Base-by-base conservation (phyloP, 2,797 vertebrate genomes). In the Acrocephalus scirpaceus region DNA sequence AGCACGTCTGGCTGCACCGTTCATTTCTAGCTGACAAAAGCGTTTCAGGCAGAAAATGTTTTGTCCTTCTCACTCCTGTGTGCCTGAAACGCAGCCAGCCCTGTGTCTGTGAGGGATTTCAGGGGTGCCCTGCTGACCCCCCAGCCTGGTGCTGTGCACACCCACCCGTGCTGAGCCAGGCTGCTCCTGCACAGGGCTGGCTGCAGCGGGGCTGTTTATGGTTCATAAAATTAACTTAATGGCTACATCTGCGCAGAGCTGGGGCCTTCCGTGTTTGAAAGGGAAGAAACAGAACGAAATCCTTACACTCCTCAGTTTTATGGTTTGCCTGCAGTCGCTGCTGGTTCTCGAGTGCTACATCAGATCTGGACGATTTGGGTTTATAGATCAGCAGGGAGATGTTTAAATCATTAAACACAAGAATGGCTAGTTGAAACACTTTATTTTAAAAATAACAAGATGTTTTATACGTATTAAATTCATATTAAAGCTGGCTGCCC, bases 221-320 rank as follows among this genome's bases (percentile, higher is more conserved):
- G 86, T 42, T 67, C 79, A 81, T 81, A 94, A 91, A 96, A 88
- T 86, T 38, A 90, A 76, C 17, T 86, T 93, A 84, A 90, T 67
- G 90, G 38, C 74, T 54, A 34, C 74, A 60, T 85, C 95, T 89
- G 80, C 38, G 66, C 47, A 16, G 70, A n/a, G 79, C 56, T 36
- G 48, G 44, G 77, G 51, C 77, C 74, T 90, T 81, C 2, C 2
- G 51, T 29, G 64, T 50, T 62, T 42, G 13, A 90, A 91, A 74
- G 79, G 2, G 80, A 93, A 92, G 88, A 66, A 95, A 58, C 18
- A 26, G 58, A 88, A 48, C 11, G 29, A 95, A 88, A 40, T 30
- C 62, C 36, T 75, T 19, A 16, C 47, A 14, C 67, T 84, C 62
- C 27, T 27, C 8, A 4, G 48, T 51, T 83, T 94, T 61, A 88